Percentiles rank a stretch among this genome's conserved stretches.
Evolutionary conservation across 2,797 vertebrate genomes (phyloP).

Genomic region (Rhinatrema bivittatum): DNA sequence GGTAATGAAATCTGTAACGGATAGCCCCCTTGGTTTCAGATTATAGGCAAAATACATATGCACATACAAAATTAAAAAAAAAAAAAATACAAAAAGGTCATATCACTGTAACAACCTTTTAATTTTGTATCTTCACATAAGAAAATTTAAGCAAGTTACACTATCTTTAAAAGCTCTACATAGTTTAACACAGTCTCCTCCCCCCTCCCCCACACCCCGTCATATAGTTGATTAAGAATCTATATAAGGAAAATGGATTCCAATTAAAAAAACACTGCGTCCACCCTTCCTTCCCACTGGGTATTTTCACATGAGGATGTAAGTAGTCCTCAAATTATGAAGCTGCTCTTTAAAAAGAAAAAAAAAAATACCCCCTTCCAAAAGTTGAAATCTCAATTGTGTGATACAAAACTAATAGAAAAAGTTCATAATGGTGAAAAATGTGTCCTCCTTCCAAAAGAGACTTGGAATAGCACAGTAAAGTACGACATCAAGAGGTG

Average conservation of each 20-base stretch:
- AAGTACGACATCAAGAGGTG: slow-evolving; percentile 35
- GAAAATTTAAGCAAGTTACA: slow-evolving; percentile 46
- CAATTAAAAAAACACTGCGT: slow-evolving; percentile 19
- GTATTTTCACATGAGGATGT: slow-evolving; percentile 20
- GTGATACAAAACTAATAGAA: slow-evolving; percentile 30
- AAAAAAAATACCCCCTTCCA: slow-evolving; percentile 28
- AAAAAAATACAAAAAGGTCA: no score
- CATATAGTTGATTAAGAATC: slow-evolving; percentile 18
- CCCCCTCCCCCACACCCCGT: background rate
- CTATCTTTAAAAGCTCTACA: slow-evolving; percentile 44
- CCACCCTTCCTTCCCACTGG: slow-evolving; percentile 33
- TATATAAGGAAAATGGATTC: slow-evolving; percentile 34
- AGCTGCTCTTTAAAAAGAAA: slow-evolving; percentile 18
- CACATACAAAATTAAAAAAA: no score
- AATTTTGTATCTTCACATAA: slow-evolving; percentile 36
- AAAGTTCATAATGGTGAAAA: slow-evolving; percentile 33
- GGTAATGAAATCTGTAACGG: no score
- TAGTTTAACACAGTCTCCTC: slow-evolving; percentile 21
- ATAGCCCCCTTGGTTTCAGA: no score
- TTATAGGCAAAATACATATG: no score
- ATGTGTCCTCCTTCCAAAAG: slow-evolving; percentile 33
- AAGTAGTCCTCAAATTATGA: slow-evolving; percentile 6
- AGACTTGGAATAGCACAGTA: slow-evolving; percentile 44
- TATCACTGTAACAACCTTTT: slow-evolving; percentile 38
- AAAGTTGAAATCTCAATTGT: slow-evolving; percentile 25